Percentiles rank a stretch among this genome's conserved stretches.
Conservation (phyloP, 2,113 vertebrate species). For the cattle (Bos taurus) region DNA sequence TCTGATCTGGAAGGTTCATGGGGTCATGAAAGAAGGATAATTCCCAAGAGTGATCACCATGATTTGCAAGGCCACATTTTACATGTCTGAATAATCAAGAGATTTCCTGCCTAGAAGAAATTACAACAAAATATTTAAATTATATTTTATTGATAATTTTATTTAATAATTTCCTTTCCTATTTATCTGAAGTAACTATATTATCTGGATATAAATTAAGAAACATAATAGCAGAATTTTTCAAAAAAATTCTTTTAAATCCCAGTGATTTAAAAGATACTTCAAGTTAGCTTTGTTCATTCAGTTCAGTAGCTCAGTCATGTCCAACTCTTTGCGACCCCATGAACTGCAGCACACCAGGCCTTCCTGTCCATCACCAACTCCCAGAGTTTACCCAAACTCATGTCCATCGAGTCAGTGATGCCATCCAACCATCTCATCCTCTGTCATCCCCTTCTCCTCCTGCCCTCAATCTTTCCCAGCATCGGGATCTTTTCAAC, state of each 20-base stretch:
- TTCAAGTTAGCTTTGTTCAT: background rate
- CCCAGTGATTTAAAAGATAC: background rate
- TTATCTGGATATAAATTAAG: constrained; percentile 16
- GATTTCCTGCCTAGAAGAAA: background rate
- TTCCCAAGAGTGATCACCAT: background rate
- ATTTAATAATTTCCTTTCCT: background rate
- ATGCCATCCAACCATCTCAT: background rate
- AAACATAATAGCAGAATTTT: background rate
- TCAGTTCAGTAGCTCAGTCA: background rate
- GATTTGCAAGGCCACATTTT: background rate
- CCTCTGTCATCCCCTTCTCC: background rate
- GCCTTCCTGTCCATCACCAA: background rate
- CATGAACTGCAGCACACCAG: accelerated
- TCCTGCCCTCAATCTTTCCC: background rate
- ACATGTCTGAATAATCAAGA: background rate
- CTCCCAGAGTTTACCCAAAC: background rate
- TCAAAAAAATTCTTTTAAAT: background rate
- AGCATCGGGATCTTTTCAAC: background rate
- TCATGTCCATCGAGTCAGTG: background rate
- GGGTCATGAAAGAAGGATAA: background rate
- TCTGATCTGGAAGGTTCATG: background rate
- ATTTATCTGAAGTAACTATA: background rate
- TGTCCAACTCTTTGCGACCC: accelerated
- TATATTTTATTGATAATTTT: background rate
- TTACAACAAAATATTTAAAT: background rate